These are phyloP conservation scores for Bubalus kerabau DNA, from an alignment of 2,113 vertebrate species.

Conservation along the genomic window DNA sequence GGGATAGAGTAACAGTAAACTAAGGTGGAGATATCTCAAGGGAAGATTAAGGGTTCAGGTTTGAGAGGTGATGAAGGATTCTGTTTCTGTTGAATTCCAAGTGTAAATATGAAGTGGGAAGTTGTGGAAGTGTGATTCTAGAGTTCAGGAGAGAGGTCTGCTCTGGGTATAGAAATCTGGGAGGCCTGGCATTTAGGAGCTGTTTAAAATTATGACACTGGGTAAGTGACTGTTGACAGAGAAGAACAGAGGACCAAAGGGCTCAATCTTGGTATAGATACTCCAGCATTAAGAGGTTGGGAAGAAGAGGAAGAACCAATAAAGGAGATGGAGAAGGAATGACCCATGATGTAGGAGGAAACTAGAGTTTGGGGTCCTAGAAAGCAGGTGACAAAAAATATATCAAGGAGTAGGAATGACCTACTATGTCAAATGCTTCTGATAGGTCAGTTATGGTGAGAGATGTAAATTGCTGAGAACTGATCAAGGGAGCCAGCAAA, in stretches of 20 bases:
- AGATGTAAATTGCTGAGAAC: not conserved
- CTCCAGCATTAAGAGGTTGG: not conserved
- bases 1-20: not conserved
- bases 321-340: not conserved
- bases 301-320: not conserved
- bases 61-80: not conserved
- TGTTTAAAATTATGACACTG: not conserved
- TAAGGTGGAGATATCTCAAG: not conserved
- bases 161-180: not conserved
- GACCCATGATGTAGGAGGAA: not conserved
- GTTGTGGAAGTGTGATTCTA: not conserved
- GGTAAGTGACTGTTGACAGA: not conserved
- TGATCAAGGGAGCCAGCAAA: not conserved
- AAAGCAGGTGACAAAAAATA: not conserved
- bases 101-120: not conserved
- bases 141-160: not conserved
- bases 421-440: not conserved
- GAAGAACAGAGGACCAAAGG: not conserved
- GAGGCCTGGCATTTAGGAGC: not conserved
- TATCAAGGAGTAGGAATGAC: no score
- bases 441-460: not conserved
- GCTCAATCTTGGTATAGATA: not conserved
- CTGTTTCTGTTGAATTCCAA: not conserved
- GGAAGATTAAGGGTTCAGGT: not conserved
- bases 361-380: not conserved